Evolutionary conservation across 2,797 vertebrate genomes (phyloP).

Genomic region (Percopsis omiscomaycus): DNA sequence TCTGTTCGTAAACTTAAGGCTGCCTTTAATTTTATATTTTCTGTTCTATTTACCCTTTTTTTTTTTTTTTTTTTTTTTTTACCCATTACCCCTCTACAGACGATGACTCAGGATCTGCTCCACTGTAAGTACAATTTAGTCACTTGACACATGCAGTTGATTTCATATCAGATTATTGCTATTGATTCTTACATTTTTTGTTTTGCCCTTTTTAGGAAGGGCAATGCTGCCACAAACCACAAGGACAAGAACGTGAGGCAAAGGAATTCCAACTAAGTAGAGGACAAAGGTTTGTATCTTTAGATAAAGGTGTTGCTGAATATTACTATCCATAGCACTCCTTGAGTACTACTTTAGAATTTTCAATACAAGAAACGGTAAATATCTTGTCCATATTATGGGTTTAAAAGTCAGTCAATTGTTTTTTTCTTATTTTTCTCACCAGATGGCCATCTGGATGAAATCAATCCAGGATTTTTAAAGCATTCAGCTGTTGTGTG

Average conservation of each 20-base stretch:
- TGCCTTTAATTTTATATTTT: conserved; percentile 8
- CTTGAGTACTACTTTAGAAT: too few relatives aligned
- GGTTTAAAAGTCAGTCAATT: neutral
- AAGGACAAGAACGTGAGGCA: conserved; percentile 92
- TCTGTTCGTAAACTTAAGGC: conserved; percentile 9
- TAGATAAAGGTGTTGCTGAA: neutral
- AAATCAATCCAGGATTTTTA: conserved; percentile 51
- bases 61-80: conserved; percentile 17
- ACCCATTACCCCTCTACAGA: conserved; percentile 70
- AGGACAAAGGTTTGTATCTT: conserved; percentile 23
- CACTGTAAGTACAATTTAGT: conserved; percentile 84
- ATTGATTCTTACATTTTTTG: conserved; percentile 5
- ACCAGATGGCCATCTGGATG: conserved; percentile 53
- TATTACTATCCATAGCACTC: neutral
- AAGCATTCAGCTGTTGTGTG: conserved; percentile 53
- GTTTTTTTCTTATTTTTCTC: neutral
- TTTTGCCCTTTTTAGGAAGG: conserved; percentile 80
- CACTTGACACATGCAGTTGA: neutral
- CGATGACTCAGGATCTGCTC: conserved; percentile 90
- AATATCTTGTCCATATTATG: neutral
- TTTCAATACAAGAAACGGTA: neutral
- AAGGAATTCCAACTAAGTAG: conserved; percentile 88
- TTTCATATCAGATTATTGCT: neutral
- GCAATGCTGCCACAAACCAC: conserved; percentile 86
- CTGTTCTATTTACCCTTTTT: conserved; percentile 4